Percentiles rank a stretch among this genome's conserved stretches.
Evolutionary conservation across 2,113 vertebrate genomes (phyloP).

Genomic region (Apteryx mantelli): DNA sequence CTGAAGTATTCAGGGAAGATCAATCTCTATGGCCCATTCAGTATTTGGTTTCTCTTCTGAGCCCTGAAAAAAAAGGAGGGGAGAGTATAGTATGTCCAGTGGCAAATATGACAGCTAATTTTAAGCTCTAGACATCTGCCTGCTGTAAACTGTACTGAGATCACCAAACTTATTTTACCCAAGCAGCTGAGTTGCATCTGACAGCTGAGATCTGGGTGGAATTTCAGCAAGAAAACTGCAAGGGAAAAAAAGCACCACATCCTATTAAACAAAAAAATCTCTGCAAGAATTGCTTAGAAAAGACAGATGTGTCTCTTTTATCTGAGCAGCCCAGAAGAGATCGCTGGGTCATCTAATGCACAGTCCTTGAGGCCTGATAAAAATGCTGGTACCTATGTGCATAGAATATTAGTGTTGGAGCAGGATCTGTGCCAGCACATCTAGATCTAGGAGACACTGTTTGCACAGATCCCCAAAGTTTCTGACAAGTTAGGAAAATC

Average conservation of each 20-base stretch:
- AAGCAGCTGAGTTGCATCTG: conserved; percentile 40
- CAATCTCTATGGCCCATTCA: fast-evolving
- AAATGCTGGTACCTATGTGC: neutral
- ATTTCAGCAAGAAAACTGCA: neutral
- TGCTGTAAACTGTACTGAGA: conserved; percentile 25
- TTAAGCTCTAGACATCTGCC: conserved; percentile 56
- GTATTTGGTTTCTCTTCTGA: neutral
- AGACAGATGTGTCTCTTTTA: neutral
- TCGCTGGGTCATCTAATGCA: neutral
- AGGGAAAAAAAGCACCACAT: neutral
- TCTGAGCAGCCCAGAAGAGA: neutral
- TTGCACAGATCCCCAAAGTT: neutral
- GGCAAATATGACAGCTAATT: conserved; percentile 25
- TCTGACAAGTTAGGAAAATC: fast-evolving
- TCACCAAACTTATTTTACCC: conserved; percentile 66
- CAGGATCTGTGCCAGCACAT: neutral
- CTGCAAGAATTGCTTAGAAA: neutral
- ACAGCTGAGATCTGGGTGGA: conserved; percentile 57
- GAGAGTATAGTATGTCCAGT: neutral
- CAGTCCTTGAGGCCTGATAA: neutral
- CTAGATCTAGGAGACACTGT: neutral
- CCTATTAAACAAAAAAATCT: neutral
- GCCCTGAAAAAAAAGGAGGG: neutral
- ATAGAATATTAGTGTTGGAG: neutral
- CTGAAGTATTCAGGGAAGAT: fast-evolving